A percentile compares a stretch with the other conserved stretches of the same genome.
phyloP scores from a whole-genome alignment of 2,888 invertebrate genomes.

The Pristionchus maxplancki region DNA sequence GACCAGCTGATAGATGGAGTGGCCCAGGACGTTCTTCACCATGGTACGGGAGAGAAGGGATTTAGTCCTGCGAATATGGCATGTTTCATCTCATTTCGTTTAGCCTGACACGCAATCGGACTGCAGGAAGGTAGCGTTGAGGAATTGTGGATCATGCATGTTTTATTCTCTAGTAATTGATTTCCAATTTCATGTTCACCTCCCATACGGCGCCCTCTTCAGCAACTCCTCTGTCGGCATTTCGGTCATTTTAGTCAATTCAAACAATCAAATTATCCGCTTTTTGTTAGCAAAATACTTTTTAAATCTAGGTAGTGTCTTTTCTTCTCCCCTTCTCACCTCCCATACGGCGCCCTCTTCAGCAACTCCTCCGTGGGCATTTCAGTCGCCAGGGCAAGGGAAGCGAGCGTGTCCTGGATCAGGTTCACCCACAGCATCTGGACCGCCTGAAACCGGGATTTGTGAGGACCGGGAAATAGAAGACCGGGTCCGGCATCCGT shows the following conservation, averaged over 20 bases:
- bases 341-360: constrained; percentile 77
- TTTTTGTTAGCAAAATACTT: too few relatives aligned
- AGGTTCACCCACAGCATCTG: constrained; percentile 82
- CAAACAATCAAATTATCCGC: too few relatives aligned
- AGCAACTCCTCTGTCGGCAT: constrained; percentile 80
- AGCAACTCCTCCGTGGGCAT: constrained; percentile 80
- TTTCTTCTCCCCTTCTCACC: constrained; percentile 74
- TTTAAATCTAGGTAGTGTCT: too few relatives aligned
- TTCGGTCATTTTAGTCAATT: too few relatives aligned
- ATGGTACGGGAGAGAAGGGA: constrained; percentile 79
- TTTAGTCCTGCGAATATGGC: constrained; percentile 77
- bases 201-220: constrained; percentile 77
- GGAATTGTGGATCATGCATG: neutral
- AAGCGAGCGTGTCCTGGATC: constrained; percentile 82
- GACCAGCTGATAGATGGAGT: constrained; percentile 93
- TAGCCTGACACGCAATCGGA: too few relatives aligned
- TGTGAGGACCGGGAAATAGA: neutral
- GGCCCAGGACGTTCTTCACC: constrained; percentile 83
- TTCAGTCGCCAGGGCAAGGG: constrained; percentile 81
- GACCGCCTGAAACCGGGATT: constrained; percentile 66
- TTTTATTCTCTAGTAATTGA: too few relatives aligned
- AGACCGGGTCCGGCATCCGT: neutral
- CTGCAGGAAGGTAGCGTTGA: too few relatives aligned
- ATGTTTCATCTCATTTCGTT: too few relatives aligned
- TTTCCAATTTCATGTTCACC: too few relatives aligned